These are phyloP conservation scores for Atrichornis clamosus DNA, from an alignment of 2,113 vertebrate genomes.

Conservation along the genomic window DNA sequence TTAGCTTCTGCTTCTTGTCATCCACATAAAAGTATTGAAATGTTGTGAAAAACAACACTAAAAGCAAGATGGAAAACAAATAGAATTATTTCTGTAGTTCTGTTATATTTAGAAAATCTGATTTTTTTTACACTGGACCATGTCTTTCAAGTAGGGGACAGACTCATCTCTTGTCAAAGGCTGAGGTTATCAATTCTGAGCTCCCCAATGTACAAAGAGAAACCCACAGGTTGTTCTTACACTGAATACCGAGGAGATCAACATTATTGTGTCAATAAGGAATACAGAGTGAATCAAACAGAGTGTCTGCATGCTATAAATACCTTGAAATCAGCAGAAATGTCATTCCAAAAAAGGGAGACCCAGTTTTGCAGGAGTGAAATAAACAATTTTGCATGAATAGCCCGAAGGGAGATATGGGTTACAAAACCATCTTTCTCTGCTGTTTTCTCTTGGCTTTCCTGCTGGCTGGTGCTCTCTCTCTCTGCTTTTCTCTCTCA, in stretches of 20 bases:
- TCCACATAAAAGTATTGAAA: background rate
- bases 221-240: background rate
- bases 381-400: conserved; percentile 10
- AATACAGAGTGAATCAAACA: background rate
- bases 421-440: background rate
- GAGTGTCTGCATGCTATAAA: background rate
- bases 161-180: background rate
- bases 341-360: background rate
- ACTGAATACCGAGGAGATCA: background rate
- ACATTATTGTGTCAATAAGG: background rate
- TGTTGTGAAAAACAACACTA: background rate
- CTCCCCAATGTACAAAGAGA: background rate
- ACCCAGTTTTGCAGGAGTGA: background rate
- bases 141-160: background rate
- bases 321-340: conserved; percentile 37
- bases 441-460: background rate
- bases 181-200: background rate
- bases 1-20: background rate
- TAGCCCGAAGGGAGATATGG: background rate
- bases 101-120: background rate
- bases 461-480: background rate
- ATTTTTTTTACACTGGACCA: background rate
- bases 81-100: background rate
- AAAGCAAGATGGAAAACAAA: background rate
- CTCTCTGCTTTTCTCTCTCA: background rate